Evolutionary conservation across 2,113 vertebrate species (phyloP).

Genomic region (Siniperca knerii): DNA sequence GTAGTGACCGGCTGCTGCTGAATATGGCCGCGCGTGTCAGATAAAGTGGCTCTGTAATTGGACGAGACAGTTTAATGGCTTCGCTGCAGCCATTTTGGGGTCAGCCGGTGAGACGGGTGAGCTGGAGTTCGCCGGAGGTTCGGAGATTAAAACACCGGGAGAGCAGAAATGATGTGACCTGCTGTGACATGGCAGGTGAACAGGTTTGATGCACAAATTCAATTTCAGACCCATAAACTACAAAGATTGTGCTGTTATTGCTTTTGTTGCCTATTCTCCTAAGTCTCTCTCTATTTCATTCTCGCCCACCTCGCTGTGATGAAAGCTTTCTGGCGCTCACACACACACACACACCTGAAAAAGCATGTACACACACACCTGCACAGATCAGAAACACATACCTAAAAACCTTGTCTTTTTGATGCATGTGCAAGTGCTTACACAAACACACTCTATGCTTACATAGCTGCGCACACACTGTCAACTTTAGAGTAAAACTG

Average conservation of each 20-base stretch:
- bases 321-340: slow-evolving; percentile 28
- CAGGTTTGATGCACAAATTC: slow-evolving; percentile 58
- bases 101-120: slow-evolving; percentile 38
- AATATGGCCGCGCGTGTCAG: slow-evolving; percentile 39
- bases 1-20: slow-evolving; percentile 24
- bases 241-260: slow-evolving; percentile 54
- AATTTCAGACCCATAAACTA: slow-evolving; percentile 56
- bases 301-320: slow-evolving; percentile 22
- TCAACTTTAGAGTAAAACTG: slow-evolving; percentile 11
- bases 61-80: slow-evolving; percentile 71
- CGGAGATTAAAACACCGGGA: slow-evolving; percentile 55
- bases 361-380: neutral
- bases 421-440: neutral
- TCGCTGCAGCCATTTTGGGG: slow-evolving; percentile 51
- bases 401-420: neutral
- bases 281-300: slow-evolving; percentile 37
- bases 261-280: slow-evolving; percentile 45
- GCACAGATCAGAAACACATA: slow-evolving; percentile 3
- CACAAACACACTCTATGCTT: neutral
- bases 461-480: neutral
- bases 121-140: slow-evolving; percentile 28
- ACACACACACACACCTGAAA: neutral
- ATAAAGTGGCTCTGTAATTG: slow-evolving; percentile 69
- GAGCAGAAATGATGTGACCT: slow-evolving; percentile 51
- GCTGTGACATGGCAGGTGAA: slow-evolving; percentile 55